Percentiles rank a stretch among this genome's conserved stretches.
Conservation (phyloP, 2,113 vertebrate genomes). For the Acrocephalus kingi region DNA sequence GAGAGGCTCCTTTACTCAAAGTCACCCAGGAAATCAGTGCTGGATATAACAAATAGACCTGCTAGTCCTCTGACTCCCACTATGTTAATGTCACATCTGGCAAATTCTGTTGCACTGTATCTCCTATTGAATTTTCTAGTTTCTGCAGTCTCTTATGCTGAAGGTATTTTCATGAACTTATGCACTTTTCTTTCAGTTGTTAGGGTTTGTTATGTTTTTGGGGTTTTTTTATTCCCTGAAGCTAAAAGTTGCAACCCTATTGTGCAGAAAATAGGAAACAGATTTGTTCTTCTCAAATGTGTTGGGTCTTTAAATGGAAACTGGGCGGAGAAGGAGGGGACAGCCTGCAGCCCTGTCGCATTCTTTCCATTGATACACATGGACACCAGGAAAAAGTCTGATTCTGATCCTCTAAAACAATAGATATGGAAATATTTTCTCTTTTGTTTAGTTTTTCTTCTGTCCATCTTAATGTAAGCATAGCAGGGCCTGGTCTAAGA, state of each 20-base stretch:
- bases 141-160: neutral
- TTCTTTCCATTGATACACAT: constrained; percentile 29
- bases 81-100: neutral
- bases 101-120: neutral
- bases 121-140: neutral
- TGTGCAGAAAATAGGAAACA: constrained; percentile 59
- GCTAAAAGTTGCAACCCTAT: constrained; percentile 25
- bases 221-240: neutral
- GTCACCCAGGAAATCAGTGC: neutral
- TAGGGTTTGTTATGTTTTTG: neutral
- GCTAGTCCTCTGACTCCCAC: neutral
- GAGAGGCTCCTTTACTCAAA: neutral
- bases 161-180: constrained; percentile 6
- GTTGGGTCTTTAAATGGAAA: constrained; percentile 29
- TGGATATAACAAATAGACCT: neutral
- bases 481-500: neutral
- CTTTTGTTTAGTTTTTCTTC: constrained; percentile 15
- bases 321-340: neutral
- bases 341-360: constrained; percentile 19
- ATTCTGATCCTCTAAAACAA: constrained; percentile 15
- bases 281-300: neutral
- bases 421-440: neutral
- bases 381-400: neutral
- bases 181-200: neutral
- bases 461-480: neutral